Base-by-base conservation (phyloP, 2,888 invertebrate species). In the Dolomedes plantarius region DNA sequence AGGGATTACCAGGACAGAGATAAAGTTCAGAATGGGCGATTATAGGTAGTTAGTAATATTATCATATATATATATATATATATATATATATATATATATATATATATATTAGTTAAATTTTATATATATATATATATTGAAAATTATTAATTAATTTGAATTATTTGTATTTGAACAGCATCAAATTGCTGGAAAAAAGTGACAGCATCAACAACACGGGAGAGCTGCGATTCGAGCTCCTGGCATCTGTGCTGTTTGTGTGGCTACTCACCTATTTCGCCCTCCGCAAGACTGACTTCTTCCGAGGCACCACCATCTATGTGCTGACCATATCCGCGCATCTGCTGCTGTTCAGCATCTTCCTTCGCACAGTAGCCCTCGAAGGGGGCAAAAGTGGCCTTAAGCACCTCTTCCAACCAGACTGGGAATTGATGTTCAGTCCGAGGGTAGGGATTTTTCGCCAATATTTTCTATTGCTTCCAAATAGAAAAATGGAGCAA, bases 211-310 rank as follows among this genome's bases (percentile, higher is more conserved):
- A 96, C 90, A 94, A 94, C 89, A 95, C 95, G 29, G 96, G 96
- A 83, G 93, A 93, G 88, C 93, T 98, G 91, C 93, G 97, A 90
- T 97, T 97, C 96, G 97, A 97, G 90, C 92, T 98, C 86, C 95
- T 96, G 41, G 95, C 97, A 67, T 97, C 97, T 90, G 93, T 98
- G 78, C 93, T 97, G 72, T 95, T 96, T 90, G 96, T 97, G 88
- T 98, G 98, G 98, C 94, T 97, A 88, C 92, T 98, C 90, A 97
- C 98, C 76, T 98, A 98, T 92, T 97, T 98, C 92, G 97, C 97
- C 89, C 94, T 98, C 71, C 98, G 97, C 96, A 98, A 98, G 92
- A 39, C 88, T 9, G 75, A 77, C 72, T 83, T 68, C 72, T 87
- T 89, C 72, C 67, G 91, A 39, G 89, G 89, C 11, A 91, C 94